Percentiles rank a stretch among this genome's conserved stretches.
Conservation (phyloP, 2,113 vertebrate species). For the Phaethornis superciliosus region DNA sequence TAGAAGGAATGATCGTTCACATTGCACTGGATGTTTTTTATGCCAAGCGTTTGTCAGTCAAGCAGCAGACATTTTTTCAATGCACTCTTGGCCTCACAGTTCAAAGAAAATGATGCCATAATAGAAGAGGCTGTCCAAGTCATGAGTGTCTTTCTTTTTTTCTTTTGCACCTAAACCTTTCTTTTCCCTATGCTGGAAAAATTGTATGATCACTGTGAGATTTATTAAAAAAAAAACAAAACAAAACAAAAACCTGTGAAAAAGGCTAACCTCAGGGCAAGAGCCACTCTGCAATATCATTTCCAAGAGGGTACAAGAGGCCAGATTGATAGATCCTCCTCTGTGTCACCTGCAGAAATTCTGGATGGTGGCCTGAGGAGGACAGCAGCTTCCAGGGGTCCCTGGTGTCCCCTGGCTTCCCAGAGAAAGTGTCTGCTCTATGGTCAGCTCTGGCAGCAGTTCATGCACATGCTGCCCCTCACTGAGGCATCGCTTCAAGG, state of each 20-base stretch:
- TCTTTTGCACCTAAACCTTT: background rate
- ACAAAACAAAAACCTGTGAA: fast-evolving
- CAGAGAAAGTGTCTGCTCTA: background rate
- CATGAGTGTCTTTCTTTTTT: background rate
- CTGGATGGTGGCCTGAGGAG: background rate
- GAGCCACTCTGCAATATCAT: fast-evolving
- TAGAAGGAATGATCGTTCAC: slow-evolving; percentile 11
- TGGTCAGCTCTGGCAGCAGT: background rate
- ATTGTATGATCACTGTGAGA: background rate
- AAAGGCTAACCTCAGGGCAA: background rate
- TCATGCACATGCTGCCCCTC: fast-evolving
- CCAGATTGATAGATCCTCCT: background rate
- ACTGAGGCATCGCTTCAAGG: background rate
- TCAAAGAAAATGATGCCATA: background rate
- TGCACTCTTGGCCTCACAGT: background rate
- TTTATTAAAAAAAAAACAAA: background rate
- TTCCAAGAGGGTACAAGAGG: background rate
- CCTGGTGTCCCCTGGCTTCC: background rate
- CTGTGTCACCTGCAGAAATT: background rate
- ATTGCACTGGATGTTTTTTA: background rate
- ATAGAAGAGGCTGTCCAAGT: background rate
- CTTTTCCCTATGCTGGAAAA: background rate
- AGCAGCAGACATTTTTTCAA: background rate
- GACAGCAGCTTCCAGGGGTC: background rate
- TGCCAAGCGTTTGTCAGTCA: background rate